Conservation (phyloP, 2,113 vertebrate species). For the Phrynosoma platyrhinos region DNA sequence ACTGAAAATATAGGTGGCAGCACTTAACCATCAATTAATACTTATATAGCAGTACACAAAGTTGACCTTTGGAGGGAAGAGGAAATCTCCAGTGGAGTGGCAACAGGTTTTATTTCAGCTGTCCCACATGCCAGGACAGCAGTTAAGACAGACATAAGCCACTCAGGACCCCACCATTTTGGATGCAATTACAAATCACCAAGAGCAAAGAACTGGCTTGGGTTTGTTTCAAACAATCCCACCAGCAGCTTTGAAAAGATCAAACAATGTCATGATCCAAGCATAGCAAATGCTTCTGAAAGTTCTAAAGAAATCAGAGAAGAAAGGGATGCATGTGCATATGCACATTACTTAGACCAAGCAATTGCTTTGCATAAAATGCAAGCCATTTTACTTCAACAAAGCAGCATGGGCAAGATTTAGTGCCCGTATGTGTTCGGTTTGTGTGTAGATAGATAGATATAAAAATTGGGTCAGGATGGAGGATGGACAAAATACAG, state of each 20-base stretch:
- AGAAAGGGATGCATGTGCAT: not conserved
- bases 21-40: not conserved
- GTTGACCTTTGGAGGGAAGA: not conserved
- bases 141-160: not conserved
- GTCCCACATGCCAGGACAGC: not conserved
- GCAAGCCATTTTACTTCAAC: not conserved
- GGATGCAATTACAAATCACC: slow-evolving; percentile 13
- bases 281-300: slow-evolving; percentile 18
- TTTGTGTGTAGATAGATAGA: too few species aligned
- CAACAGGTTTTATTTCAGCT: not conserved
- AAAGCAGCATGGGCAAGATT: not conserved
- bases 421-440: too few species aligned
- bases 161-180: not conserved
- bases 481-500: too few species aligned
- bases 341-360: not conserved
- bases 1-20: not conserved
- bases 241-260: slow-evolving; percentile 17
- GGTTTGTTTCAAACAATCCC: not conserved
- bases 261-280: slow-evolving; percentile 29
- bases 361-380: not conserved
- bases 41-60: not conserved
- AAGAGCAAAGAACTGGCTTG: not conserved
- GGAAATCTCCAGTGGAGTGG: not conserved
- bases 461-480: too few species aligned
- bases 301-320: not conserved